Evolutionary conservation across 2,797 vertebrate genomes (phyloP).

Genomic region (Mycteria americana): DNA sequence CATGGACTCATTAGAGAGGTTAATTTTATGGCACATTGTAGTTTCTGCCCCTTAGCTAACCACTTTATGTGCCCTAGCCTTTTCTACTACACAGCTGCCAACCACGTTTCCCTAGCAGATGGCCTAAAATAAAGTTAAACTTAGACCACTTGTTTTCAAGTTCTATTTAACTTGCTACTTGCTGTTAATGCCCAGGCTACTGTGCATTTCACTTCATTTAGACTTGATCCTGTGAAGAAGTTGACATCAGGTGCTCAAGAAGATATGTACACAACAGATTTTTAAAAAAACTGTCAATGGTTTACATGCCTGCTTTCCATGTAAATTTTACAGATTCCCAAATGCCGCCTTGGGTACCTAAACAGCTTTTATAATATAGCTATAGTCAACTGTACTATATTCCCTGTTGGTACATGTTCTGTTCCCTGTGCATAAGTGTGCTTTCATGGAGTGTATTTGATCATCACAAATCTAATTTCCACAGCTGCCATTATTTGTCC

Average conservation of each 20-base stretch:
- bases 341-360: accelerated
- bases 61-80: neutral
- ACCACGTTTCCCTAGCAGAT: neutral
- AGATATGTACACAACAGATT: neutral
- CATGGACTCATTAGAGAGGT: neutral
- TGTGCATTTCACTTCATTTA: neutral
- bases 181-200: neutral
- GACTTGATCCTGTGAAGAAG: neutral
- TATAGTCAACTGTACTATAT: neutral
- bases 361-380: neutral
- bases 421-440: neutral
- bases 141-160: neutral
- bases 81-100: neutral
- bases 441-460: neutral
- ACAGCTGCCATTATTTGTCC: neutral
- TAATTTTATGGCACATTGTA: neutral
- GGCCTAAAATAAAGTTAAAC: neutral
- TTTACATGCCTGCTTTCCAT: neutral
- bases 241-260: neutral
- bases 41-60: neutral
- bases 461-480: neutral
- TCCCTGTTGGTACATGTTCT: neutral
- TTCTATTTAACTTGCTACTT: neutral
- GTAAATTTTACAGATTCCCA: neutral
- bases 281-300: neutral